Evolutionary conservation across 1,140 invertebrate species (phyloP), one percentile per base, ranked within the genome.

Genomic region (Trichonephila inaurata): DNA sequence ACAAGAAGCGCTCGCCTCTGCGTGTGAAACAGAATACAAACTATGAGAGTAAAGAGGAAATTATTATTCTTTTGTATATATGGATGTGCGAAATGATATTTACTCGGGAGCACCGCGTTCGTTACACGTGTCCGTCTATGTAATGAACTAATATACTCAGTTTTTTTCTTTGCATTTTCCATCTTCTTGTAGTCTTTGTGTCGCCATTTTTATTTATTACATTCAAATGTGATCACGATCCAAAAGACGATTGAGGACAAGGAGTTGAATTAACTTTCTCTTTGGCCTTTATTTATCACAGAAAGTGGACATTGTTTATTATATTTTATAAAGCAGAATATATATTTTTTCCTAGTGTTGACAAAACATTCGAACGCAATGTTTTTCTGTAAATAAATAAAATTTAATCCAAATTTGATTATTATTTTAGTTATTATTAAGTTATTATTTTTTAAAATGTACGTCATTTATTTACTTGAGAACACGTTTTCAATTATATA

Each of bases 51-150:
- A 51, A 44, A 51, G 51, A 51, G 10, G 10, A 87, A 60, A 33
- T 87, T 87, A 64, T 87, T 62, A 87, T 87, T 87, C 85, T 33
- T 61, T 62, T 61, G 85, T 64, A 28, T 10, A 19, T 33, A 14
- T 77, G 72, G 28, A 77, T 21, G 60, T 87, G 85, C 8, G 85
- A 87, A 62, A 87, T 87, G 60, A 60, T 85, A 85, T 85, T 86
- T 86, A 60, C 58, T 24, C 58, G 44, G 19, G 6, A 14, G 85
- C 40, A 87, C 40, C 60, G 51, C 14, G 21, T 60, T 87, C 60
- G 5, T 87, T n/a, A 28, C 85, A 19, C 33, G 85, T 61, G 24
- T 87, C n/a, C 16, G 24, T 21, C 60, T 61, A 21, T 85, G 16
- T n/a, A 66, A 28, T 28, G n/a, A 14, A 69, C 51, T 51, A n/a